A percentile compares a stretch with the other conserved stretches of the same genome.
Conservation (phyloP, 2,113 vertebrate genomes). For the Piaya cayana region DNA sequence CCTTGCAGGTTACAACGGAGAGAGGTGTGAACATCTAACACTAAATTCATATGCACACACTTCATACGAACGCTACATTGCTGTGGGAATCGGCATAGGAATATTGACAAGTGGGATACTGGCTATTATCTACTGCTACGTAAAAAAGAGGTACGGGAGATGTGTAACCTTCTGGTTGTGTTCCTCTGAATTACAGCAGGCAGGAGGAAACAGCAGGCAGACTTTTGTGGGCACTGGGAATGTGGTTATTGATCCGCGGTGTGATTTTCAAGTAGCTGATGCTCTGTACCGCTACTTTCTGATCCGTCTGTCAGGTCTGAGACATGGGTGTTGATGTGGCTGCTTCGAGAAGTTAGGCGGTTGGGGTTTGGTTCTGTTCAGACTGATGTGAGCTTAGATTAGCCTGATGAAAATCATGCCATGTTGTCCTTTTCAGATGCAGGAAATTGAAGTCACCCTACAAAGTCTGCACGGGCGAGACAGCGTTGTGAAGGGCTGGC, state of each 20-base stretch:
- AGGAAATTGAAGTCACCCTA: conserved; percentile 69
- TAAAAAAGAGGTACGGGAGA: conserved; percentile 74
- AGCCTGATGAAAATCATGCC: rapidly evolving
- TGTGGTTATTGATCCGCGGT: rapidly evolving
- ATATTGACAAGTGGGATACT: conserved; percentile 74
- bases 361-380: not conserved
- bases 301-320: not conserved
- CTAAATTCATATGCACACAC: conserved; percentile 72
- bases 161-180: not conserved
- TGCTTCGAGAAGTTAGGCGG: not conserved
- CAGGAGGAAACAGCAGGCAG: not conserved
- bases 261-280: not conserved
- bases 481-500: conserved; percentile 27
- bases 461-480: conserved; percentile 55
- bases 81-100: conserved; percentile 77
- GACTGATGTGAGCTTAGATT: not conserved
- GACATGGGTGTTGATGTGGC: not conserved
- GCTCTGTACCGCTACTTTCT: not conserved
- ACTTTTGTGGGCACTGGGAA: not conserved
- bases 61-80: conserved; percentile 76
- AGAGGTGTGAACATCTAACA: conserved; percentile 79
- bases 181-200: not conserved
- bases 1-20: conserved; percentile 77
- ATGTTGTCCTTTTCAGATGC: conserved; percentile 59
- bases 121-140: conserved; percentile 75